Base-by-base conservation (phyloP, 2,888 invertebrate species). In the Thereva nobilitata region DNA sequence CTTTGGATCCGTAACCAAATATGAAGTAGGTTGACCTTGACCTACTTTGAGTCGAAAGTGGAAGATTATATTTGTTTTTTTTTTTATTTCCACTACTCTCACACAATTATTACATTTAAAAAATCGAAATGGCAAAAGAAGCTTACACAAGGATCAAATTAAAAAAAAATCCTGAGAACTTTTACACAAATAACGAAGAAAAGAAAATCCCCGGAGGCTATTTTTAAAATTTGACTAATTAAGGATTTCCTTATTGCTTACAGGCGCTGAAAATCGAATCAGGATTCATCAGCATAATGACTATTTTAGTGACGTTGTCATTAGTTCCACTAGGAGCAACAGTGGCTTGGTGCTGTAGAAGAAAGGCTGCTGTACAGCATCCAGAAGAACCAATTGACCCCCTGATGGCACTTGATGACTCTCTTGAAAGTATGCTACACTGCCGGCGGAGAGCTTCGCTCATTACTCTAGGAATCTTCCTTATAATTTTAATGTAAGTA, bases 231-330 rank as follows among this genome's bases (percentile, higher is more conserved):
- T 23, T 23, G 23, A 23, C 23, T 23, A 23, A 23, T 23, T 23
- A 23, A 23, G 23, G 23, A 23, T 23, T 23, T 40, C 35, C 10
- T 37, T 9, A 12, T 10, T 12, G 37, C 8, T 64, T 83, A 53
- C 82, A 90, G 90, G 86, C 88, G 56, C 83, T 90, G 74, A 87
- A 86, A 80, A 83, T 89, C 75, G 90, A 90, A 77, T 87, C 87
- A 9, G 87, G 87, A 47, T 89, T 90, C 76, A 82, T 90, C 68
- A 84, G 83, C 10, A 82, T 87, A 73, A 83, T 89, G 75, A 84
- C 86, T 70, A 77, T 86, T 53, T 87, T 88, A 72, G 82, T 86
- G 57, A 82, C 88, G 74, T 81, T 89, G 71, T 86, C 89, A 40
- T 81, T 89, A 72, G 83, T 88, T 67, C 86, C 89, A 73, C 86